Evolutionary conservation across 2,797 vertebrate species (phyloP), one percentile per base, ranked within the genome.

Genomic region (Etheostoma perlongum): DNA sequence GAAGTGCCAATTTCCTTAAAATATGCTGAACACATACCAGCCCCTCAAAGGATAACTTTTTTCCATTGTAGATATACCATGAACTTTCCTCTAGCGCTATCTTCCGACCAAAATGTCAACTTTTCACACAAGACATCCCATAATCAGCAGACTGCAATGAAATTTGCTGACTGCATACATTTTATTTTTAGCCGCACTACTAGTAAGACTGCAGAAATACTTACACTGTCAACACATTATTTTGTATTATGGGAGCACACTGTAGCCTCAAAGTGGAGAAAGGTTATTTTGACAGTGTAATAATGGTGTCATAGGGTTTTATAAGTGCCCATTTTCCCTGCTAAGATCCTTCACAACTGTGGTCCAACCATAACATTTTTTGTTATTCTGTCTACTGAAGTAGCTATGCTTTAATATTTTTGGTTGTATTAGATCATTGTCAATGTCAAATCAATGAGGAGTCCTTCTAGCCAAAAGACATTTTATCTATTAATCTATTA

Each of bases 51-150:
- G 25, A 42, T 47, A 60, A 69, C 9, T 65, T 10, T 65, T 44
- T 14, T 44, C 44, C 23, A 42, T 73, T 48, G 49, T 7, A 11
- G 36, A 40, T 40, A 4, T 40, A 36, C 30, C 51, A 15, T 19
- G 1, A 47, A 40, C 52, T 58, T 61, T 67, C 46, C 55, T 70
- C 33, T 21, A 19, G 27, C 42, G 14, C 51, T 36, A 10, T 53
- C 40, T 16, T 73, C 19, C 54, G 18, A 21, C 30, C 36, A 65
- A 68, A 53, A 64, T n/a, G 54, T 74, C 51, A 67, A 5, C 67
- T 44, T 42, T 44, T 10, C 61, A 51, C 21, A 54, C 36, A 49
- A 67, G 12, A 42, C 49, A 59, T 72, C 48, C n/a, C 40, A 48
- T 44, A 49, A 71, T 52, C 11, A 36, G 46, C 51, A 57, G 10